Base-by-base conservation (phyloP, 2,113 vertebrate species). In the Sminthopsis crassicaudata region DNA sequence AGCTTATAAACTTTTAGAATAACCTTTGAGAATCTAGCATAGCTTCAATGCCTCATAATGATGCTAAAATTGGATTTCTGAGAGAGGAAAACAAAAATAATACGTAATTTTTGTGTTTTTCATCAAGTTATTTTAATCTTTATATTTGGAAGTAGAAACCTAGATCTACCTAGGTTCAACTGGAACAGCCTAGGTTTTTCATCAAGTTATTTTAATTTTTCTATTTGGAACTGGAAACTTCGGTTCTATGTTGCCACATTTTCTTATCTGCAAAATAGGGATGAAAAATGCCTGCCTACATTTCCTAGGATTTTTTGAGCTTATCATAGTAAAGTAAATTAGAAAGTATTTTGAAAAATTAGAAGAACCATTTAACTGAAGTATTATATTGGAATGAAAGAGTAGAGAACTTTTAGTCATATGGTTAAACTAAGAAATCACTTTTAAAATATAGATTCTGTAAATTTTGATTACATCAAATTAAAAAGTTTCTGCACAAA, bases 81-180 rank as follows among this genome's bases (percentile, higher is more conserved):
- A 27, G 30, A 55, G 23, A 90, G 46, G 8, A 2, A 91, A 93
- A 95, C 90, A 26, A 92, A 96, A 95, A 88, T n/a, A n/a, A n/a
- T 92, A 42, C 24, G 27, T 26, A 0, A 27, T 54, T 92, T 89
- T 91, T 67, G n/a, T 93, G 51, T 19, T 91, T 53, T 95, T 91
- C 48, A 89, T 27, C n/a, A n/a, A n/a, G n/a, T n/a, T n/a, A n/a
- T n/a, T n/a, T n/a, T n/a, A n/a, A n/a, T n/a, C n/a, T n/a, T n/a
- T n/a, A n/a, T n/a, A n/a, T n/a, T n/a, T n/a, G n/a, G n/a, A n/a
- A n/a, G n/a, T n/a, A n/a, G n/a, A n/a, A n/a, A n/a, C n/a, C n/a
- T n/a, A n/a, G n/a, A n/a, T n/a, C n/a, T n/a, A n/a, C n/a, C n/a
- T n/a, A n/a, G n/a, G n/a, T n/a, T n/a, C n/a, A n/a, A n/a, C n/a